phyloP scores from a whole-genome alignment of 2,888 invertebrate genomes.

The Crocallis elinguaria region DNA sequence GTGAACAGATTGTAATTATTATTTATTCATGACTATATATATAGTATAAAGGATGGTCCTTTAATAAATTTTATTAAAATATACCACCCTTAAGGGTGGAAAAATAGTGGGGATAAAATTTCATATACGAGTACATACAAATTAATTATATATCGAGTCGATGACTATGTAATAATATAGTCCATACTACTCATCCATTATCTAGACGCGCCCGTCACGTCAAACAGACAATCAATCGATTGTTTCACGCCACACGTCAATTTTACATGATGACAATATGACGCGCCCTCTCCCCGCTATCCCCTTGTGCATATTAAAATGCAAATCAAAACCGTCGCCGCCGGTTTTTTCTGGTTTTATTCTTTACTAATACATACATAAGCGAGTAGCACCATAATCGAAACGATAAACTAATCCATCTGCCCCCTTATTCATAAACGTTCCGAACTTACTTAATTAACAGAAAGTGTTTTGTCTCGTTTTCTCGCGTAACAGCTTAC shows the following conservation, averaged over 20 bases:
- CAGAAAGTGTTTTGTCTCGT: no score
- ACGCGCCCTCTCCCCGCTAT: slow-evolving; percentile 63
- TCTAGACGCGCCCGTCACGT: slow-evolving; percentile 31
- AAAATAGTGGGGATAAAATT: no score
- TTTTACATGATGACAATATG: slow-evolving; percentile 62
- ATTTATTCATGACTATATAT: no score
- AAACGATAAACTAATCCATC: no score
- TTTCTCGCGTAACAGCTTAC: no score
- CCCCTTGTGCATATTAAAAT: slow-evolving; percentile 81
- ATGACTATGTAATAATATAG: not conserved
- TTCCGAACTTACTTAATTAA: no score
- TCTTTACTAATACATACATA: not conserved
- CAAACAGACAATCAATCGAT: slow-evolving; percentile 38
- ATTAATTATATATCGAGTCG: not conserved
- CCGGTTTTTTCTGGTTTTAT: slow-evolving; percentile 15
- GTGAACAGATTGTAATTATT: no score
- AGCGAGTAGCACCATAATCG: not conserved
- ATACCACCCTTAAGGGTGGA: no score
- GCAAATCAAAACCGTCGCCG: slow-evolving; percentile 68
- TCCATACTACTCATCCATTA: not conserved
- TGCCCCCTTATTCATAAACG: no score
- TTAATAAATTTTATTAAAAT: no score
- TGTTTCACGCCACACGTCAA: slow-evolving; percentile 42
- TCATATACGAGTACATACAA: not conserved
- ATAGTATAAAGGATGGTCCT: no score